Evolutionary conservation across 1,140 invertebrate genomes (phyloP), one percentile per base, ranked within the genome.

Genomic region (Coptotermes formosanus): DNA sequence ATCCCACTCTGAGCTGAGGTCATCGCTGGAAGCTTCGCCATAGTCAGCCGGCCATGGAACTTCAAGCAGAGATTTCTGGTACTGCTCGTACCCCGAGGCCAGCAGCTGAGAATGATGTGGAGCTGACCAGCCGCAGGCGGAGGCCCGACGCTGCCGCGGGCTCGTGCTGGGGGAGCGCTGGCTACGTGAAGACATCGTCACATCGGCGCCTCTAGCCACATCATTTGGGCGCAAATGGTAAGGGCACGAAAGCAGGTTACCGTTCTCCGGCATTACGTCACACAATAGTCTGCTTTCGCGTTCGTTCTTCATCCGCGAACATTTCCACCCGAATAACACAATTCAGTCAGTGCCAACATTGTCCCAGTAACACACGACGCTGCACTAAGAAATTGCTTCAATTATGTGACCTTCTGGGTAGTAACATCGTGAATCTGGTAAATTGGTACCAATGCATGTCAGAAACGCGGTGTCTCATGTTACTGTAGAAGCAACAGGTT

Each of bases 1-100:
- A 89, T 97, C 96, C 96, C 96, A 97, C 89, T 97, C 97, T 14
- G 96, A 97, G 89, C 95, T 96, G 21, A 97, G 93, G 91, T 97
- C 97, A 90, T 97, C 96, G 89, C 95, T 96, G 87, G 96, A 96
- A 23, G 95, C 95, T 89, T 97, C 96, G 16, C 95, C 95, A 90
- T 96, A 97, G 88, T 97, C 97, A 64, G 94, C 90, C n/a, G 88
- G 85, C 45, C 90, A 93, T 0, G 95, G 95, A 81, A 96, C 95
- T 89, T 95, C 93, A 82, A 96, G 89, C n/a, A 97, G 90, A 30
- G 93, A 94, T 87, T 93, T 94, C 88, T 95, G 93, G 92, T 97
- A 97, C 89, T 96, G 95, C 86, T 95, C 95, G 88, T 97, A 97
- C 6, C 96, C 96, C 21, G 91, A 89, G 1, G 88, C 64, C 0